A percentile compares a stretch with the other conserved stretches of the same genome.
Conservation (phyloP, 2,888 invertebrate species). For the Drosophila macrospina region DNA sequence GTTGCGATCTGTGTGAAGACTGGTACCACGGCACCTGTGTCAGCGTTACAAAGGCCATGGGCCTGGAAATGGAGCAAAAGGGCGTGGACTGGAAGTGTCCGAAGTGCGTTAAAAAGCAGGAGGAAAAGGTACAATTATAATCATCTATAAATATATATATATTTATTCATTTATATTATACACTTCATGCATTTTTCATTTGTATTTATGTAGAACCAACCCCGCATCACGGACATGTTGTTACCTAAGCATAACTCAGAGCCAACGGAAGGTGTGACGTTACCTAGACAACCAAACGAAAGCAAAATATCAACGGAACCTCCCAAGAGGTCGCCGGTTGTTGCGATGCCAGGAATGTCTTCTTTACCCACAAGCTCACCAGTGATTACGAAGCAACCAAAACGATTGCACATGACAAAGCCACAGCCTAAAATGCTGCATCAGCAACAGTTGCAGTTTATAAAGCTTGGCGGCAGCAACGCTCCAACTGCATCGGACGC, state of each 20-base stretch:
- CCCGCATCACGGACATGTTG: conserved; percentile 72
- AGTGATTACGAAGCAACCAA: conserved; percentile 18
- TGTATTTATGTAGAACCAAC: conserved; percentile 49
- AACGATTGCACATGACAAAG: conserved; percentile 17
- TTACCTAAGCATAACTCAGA: conserved; percentile 21
- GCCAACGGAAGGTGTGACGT: conserved; percentile 10
- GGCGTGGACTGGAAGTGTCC: conserved; percentile 96
- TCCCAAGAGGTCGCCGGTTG: conserved; percentile 21
- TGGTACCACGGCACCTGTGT: conserved; percentile 99
- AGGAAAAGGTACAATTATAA: conserved; percentile 74
- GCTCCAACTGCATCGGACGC: conserved; percentile 29
- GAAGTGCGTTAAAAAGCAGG: conserved; percentile 87
- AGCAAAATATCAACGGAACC: conserved; percentile 35
- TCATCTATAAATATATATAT: rapidly evolving
- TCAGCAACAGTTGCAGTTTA: conserved; percentile 68
- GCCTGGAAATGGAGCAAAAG: conserved; percentile 95
- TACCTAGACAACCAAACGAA: conserved; percentile 39
- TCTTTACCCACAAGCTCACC: conserved; percentile 13
- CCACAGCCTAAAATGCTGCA: conserved; percentile 45
- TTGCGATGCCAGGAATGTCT: conserved; percentile 13
- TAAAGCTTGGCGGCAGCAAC: conserved; percentile 56
- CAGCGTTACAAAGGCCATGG: conserved; percentile 95
- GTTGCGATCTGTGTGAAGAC: conserved; percentile 97
- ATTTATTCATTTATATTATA: background rate
- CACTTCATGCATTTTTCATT: background rate